A percentile compares a stretch with the other conserved stretches of the same genome.
phyloP scores from a whole-genome alignment of 1,140 invertebrate species.

The Drosophila miranda region DNA sequence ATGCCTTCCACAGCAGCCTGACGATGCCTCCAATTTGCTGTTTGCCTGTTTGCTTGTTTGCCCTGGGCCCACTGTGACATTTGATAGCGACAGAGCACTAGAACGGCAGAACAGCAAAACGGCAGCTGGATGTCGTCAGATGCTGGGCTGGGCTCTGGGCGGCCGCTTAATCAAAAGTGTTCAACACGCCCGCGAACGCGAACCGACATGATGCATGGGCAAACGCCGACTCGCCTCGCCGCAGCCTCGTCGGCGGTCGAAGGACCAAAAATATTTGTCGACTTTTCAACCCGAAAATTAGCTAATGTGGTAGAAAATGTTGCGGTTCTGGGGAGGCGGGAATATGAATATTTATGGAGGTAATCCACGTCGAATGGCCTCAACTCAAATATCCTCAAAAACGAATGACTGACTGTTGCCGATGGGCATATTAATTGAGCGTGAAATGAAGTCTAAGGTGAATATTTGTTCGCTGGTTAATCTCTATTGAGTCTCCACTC shows the following conservation, averaged over 20 bases:
- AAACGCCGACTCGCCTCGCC: not conserved
- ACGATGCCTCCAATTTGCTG: constrained; percentile 42
- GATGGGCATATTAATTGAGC: constrained; percentile 53
- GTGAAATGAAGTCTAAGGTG: constrained; percentile 47
- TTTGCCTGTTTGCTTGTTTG: constrained; percentile 34
- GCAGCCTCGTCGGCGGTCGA: constrained; percentile 15
- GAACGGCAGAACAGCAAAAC: constrained; percentile 44
- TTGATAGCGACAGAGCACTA: constrained; percentile 46
- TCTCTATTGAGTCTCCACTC: constrained; percentile 14
- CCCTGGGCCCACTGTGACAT: constrained; percentile 47
- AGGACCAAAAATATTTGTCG: constrained; percentile 52
- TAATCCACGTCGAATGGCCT: constrained; percentile 22
- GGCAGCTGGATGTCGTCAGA: constrained; percentile 70
- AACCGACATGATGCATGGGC: constrained; percentile 67
- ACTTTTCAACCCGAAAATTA: constrained; percentile 68
- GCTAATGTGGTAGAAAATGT: constrained; percentile 76
- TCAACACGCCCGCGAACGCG: constrained; percentile 39
- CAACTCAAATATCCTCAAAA: constrained; percentile 33
- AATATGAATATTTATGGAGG: constrained; percentile 53
- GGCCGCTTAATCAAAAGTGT: constrained; percentile 70
- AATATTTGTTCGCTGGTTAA: constrained; percentile 14
- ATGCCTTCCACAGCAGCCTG: constrained; percentile 56
- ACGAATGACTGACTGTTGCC: constrained; percentile 20
- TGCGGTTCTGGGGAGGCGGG: constrained; percentile 22
- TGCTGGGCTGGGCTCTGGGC: constrained; percentile 50